Percentiles rank a stretch among this genome's conserved stretches.
Conservation (phyloP, 1,140 invertebrate species). For the Heterodera schachtii region DNA sequence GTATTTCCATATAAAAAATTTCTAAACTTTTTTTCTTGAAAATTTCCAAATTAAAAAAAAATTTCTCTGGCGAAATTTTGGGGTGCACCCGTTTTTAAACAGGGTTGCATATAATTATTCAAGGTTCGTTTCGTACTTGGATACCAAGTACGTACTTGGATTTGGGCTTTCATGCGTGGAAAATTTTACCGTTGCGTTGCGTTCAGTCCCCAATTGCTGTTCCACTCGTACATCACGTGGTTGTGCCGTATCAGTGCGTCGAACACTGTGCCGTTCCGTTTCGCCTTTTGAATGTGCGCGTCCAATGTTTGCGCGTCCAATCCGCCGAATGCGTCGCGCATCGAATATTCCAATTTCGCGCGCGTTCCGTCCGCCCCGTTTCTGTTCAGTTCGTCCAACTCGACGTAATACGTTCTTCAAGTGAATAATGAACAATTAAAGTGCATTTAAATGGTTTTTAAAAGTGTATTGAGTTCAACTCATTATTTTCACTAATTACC, state of each 20-base stretch:
- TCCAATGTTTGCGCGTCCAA: constrained; percentile 23
- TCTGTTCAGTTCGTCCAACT: constrained; percentile 49
- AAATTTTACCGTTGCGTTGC: neutral
- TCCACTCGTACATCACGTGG: constrained; percentile 4
- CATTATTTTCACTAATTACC: neutral
- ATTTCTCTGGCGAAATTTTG: no score
- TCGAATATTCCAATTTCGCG: constrained; percentile 52
- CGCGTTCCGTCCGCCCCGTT: constrained; percentile 33
- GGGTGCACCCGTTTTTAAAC: no score
- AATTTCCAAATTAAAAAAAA: no score
- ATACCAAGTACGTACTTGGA: no score
- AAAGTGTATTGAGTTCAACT: no score
- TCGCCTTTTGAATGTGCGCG: constrained; percentile 20
- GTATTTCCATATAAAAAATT: no score
- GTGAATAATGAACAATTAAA: neutral
- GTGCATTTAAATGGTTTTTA: neutral
- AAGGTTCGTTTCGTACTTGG: neutral
- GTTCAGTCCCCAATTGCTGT: neutral
- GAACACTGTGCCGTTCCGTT: constrained; percentile 31
- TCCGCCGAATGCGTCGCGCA: constrained; percentile 41
- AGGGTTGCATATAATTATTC: no score
- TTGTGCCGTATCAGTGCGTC: constrained; percentile 29
- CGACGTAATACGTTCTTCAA: constrained; percentile 54
- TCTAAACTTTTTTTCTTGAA: no score
- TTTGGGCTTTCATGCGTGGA: no score